Conservation (phyloP, 2,113 vertebrate genomes). For the Cyrtonyx montezumae region DNA sequence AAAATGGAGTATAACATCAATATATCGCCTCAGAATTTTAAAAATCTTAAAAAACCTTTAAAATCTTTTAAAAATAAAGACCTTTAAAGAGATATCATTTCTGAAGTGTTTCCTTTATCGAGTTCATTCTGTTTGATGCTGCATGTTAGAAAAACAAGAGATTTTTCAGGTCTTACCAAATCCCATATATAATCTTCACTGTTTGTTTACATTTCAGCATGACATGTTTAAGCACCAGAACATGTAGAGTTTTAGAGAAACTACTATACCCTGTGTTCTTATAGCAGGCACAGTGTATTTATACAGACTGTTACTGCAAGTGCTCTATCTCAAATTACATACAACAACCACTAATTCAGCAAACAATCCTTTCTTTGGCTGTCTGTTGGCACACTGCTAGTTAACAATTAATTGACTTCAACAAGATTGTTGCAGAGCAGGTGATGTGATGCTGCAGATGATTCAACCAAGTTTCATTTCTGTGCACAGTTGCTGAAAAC, state of each 20-base stretch:
- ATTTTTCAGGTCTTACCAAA: not conserved
- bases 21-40: not conserved
- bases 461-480: not conserved
- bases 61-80: too few species aligned
- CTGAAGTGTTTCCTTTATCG: not conserved
- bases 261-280: not conserved
- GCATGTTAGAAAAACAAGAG: not conserved
- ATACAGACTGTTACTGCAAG: not conserved
- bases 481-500: not conserved
- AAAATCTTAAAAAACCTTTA: too few species aligned
- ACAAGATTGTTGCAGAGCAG: conserved; percentile 18
- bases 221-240: not conserved
- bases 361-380: conserved; percentile 15
- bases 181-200: not conserved
- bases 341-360: not conserved
- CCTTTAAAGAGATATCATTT: not conserved
- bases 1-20: not conserved
- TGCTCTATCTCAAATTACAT: not conserved
- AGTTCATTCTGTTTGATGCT: not conserved
- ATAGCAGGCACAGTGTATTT: not conserved
- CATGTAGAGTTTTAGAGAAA: not conserved
- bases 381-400: conserved; percentile 27
- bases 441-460: conserved; percentile 22
- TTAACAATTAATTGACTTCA: conserved; percentile 62
- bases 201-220: not conserved